Conservation (phyloP, 1,140 invertebrate genomes). For the Eufriesea mexicana region DNA sequence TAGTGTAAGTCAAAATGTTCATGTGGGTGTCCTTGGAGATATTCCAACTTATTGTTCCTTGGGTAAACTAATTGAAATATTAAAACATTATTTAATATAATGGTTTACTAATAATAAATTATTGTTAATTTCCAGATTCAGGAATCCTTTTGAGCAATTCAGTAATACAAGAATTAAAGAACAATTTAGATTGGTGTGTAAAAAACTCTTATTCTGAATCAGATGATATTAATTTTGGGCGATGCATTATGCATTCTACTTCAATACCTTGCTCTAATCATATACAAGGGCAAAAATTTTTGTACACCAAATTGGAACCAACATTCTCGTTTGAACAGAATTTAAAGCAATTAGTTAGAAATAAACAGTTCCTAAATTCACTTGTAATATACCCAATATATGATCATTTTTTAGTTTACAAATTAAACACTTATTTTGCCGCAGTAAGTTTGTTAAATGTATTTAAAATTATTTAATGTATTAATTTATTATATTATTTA, state of each 20-base stretch:
- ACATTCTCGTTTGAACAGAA: slow-evolving; percentile 83
- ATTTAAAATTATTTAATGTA: not conserved
- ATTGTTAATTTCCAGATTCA: slow-evolving; percentile 82
- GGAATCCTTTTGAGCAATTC: slow-evolving; percentile 91
- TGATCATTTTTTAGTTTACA: slow-evolving; percentile 86
- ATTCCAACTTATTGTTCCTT: slow-evolving; percentile 84
- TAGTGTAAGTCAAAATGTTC: slow-evolving; percentile 91
- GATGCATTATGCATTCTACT: slow-evolving; percentile 89
- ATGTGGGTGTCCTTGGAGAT: slow-evolving; percentile 86
- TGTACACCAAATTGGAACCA: slow-evolving; percentile 81
- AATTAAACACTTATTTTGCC: slow-evolving; percentile 88
- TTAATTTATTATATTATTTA: slow-evolving; percentile 8
- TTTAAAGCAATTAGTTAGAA: slow-evolving; percentile 74
- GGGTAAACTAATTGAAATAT: slow-evolving; percentile 79
- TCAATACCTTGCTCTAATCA: slow-evolving; percentile 84
- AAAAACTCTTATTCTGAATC: slow-evolving; percentile 90
- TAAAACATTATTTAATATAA: not conserved
- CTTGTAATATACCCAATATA: slow-evolving; percentile 86
- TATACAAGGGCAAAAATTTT: slow-evolving; percentile 83
- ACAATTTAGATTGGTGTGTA: slow-evolving; percentile 92
- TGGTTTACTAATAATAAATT: slow-evolving; percentile 13
- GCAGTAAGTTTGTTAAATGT: slow-evolving; percentile 81
- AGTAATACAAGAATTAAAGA: slow-evolving; percentile 87
- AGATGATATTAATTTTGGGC: slow-evolving; percentile 91
- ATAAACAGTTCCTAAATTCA: slow-evolving; percentile 83